Evolutionary conservation across 2,888 invertebrate genomes (phyloP).

Genomic region (Osmoderma eremita): DNA sequence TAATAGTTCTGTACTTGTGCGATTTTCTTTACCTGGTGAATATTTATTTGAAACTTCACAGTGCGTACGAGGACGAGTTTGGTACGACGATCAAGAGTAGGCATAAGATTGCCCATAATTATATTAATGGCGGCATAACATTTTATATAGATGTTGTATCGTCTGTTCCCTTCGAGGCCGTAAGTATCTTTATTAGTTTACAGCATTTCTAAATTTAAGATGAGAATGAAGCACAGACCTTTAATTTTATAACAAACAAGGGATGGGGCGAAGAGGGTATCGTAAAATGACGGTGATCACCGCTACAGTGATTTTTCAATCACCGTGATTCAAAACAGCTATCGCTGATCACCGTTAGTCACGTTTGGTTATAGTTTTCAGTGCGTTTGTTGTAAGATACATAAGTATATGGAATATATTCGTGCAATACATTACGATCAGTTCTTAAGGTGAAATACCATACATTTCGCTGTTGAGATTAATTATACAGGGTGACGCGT

Average conservation of each 20-base stretch:
- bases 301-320: no score
- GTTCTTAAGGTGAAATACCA: no score
- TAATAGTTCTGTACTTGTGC: constrained; percentile 41
- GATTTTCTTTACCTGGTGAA: constrained; percentile 47
- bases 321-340: no score
- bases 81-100: constrained; percentile 46
- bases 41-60: constrained; percentile 48
- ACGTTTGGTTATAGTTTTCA: no score
- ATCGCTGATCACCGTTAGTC: no score
- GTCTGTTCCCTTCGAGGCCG: constrained; percentile 46
- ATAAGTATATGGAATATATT: no score
- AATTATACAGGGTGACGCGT: no score
- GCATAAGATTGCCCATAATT: constrained; percentile 45
- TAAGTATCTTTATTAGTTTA: constrained; percentile 34
- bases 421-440: no score
- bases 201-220: neutral
- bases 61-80: constrained; percentile 46
- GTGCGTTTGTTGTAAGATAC: no score
- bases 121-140: constrained; percentile 41
- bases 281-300: no score
- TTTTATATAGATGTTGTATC: constrained; percentile 47
- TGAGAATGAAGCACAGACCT: neutral
- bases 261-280: no score
- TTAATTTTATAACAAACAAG: neutral
- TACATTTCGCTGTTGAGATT: no score